Evolutionary conservation across 2,888 invertebrate genomes (phyloP).

Genomic region (Papilio protenor): DNA sequence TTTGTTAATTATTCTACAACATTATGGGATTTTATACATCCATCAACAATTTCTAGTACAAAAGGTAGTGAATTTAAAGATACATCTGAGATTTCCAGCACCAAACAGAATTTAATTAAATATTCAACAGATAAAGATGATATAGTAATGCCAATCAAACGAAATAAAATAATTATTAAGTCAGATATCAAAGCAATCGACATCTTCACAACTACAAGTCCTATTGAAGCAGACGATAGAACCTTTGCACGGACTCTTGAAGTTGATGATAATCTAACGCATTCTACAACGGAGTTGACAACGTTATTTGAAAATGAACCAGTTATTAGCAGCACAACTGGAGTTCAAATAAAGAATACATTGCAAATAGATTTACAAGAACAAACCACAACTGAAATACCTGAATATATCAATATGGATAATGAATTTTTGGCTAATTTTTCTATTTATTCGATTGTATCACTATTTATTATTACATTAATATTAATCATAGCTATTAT

Average conservation of each 20-base stretch:
- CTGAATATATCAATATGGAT: not conserved
- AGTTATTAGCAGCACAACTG: not conserved
- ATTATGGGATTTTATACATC: not conserved
- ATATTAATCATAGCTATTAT: not conserved
- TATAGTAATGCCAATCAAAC: not conserved
- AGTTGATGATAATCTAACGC: not conserved
- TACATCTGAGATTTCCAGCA: not conserved
- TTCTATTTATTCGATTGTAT: not conserved
- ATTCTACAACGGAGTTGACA: not conserved
- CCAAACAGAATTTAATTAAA: not conserved
- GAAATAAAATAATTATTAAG: not conserved
- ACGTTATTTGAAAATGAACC: not conserved
- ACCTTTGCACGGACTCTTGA: not conserved
- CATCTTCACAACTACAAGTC: not conserved
- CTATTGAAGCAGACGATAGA: not conserved
- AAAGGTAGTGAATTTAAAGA: not conserved
- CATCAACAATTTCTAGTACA: not conserved
- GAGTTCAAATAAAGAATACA: not conserved
- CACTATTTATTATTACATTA: not conserved
- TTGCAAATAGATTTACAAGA: conserved; percentile 6
- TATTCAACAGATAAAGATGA: not conserved
- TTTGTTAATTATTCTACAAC: not conserved
- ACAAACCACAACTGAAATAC: not conserved
- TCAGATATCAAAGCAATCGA: not conserved
- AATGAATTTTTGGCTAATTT: not conserved